Evolutionary conservation across 2,113 vertebrate species (phyloP).

Genomic region (Dicentrarchus labrax): DNA sequence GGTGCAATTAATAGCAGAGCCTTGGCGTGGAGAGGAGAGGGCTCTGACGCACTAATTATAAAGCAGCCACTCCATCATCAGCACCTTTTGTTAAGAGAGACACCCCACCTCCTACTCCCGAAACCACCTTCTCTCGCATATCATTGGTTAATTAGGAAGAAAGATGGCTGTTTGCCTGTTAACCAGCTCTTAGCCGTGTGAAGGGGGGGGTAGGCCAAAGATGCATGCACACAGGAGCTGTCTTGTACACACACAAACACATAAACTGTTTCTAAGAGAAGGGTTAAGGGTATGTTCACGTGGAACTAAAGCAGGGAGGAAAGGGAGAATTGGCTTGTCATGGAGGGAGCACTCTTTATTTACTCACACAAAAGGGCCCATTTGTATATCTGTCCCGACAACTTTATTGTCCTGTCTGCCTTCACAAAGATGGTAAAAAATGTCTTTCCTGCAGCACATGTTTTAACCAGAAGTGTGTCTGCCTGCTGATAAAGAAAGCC

Average conservation of each 20-base stretch:
- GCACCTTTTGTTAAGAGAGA: constrained; percentile 98
- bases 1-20: constrained; percentile 99
- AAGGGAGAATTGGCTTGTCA: constrained; percentile 96
- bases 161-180: constrained; percentile 96
- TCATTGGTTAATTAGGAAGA: constrained; percentile 99
- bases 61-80: constrained; percentile 99
- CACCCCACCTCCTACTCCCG: constrained; percentile 76
- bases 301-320: constrained; percentile 92
- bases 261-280: constrained; percentile 67
- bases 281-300: constrained; percentile 89
- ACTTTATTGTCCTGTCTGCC: constrained; percentile 93
- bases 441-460: constrained; percentile 78
- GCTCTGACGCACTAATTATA: constrained; percentile 99
- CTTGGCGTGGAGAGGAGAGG: constrained; percentile 95
- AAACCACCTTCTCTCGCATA: constrained; percentile 85
- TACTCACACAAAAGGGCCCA: constrained; percentile 97
- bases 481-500: constrained; percentile 71
- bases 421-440: constrained; percentile 88
- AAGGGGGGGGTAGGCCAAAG: constrained; percentile 15
- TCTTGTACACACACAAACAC: constrained; percentile 21
- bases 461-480: constrained; percentile 86
- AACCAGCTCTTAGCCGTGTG: constrained; percentile 79
- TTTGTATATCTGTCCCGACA: constrained; percentile 96
- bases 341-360: constrained; percentile 96
- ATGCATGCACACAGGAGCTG: background rate